Base-by-base conservation (phyloP, 1,140 invertebrate genomes). In the Coelopa frigida region DNA sequence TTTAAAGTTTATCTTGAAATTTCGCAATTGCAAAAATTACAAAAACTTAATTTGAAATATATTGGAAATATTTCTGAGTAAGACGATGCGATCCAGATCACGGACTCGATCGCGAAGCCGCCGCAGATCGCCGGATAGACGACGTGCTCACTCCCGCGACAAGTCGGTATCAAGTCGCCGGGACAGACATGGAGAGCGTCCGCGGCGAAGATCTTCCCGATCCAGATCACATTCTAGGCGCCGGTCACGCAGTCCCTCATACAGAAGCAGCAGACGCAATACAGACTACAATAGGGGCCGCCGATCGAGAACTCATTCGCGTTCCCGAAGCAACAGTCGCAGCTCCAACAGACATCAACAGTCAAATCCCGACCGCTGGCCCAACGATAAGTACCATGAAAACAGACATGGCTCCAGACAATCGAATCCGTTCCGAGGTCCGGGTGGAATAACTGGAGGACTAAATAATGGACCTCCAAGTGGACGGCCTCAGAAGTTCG, bases 371-470 rank as follows among this genome's bases (percentile, higher is more conserved):
- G 68, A 72, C 18, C 64, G 70, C 18, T 72, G 70, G 70, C 70
- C 70, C 7, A 62, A 69, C 44, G 70, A 72, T 54, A 68, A 64
- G 15, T 71, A 46, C 14, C 38, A 51, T 43, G 63, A 69, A 8
- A 57, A 58, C 24, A 59, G 55, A 15, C 31, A 44, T 38, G 15
- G 21, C 15, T 21, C 20, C 3, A 50, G 51, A 4, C 42, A 49
- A 5, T 53, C 52, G 4, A 66, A 66, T 52, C 62, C 62, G 0
- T 64, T 64, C 6, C 46, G 52, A 11, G 57, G 58, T 4, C 51
- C 50, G 7, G 51, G 18, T 14, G 21, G 27, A 24, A 7, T 10
- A 7, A 31, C 29, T 31, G 24, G 18, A 24, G 23, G 27, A 8
- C 7, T 15, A 6, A 36, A 15, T 15, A 36, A 8, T 6, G 33